Evolutionary conservation across 2,888 invertebrate species (phyloP).

Genomic region (Drosophila subsilvestris): DNA sequence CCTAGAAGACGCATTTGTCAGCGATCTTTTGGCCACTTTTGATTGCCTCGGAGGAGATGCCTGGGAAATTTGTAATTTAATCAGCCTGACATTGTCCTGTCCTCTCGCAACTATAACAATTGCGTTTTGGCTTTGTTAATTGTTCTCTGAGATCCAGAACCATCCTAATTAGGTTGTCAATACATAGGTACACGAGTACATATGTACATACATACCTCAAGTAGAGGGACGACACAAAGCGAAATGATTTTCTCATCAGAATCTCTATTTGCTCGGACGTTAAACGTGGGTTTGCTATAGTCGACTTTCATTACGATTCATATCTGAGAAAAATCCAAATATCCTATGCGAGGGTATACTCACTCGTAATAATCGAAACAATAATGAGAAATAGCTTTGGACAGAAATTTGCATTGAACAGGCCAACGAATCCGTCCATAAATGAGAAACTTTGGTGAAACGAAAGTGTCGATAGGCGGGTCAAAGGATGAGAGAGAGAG

Average conservation of each 20-base stretch:
- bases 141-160: not conserved
- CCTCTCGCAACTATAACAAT: constrained; percentile 8
- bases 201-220: no score
- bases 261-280: not conserved
- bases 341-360: not conserved
- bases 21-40: constrained; percentile 29
- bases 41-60: constrained; percentile 20
- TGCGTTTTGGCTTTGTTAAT: constrained; percentile 37
- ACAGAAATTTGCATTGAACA: constrained; percentile 14
- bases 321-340: constrained; percentile 17
- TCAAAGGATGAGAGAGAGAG: constrained; percentile 4
- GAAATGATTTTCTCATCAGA: not conserved
- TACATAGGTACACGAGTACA: constrained; percentile 9
- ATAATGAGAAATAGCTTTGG: constrained; percentile 33
- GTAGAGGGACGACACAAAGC: not conserved
- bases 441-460: constrained; percentile 64
- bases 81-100: constrained; percentile 68
- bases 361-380: not conserved
- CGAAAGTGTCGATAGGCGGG: constrained; percentile 75
- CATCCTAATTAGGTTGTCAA: constrained; percentile 53
- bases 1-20: constrained; percentile 60
- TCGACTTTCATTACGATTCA: not conserved
- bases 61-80: constrained; percentile 67
- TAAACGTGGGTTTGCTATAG: not conserved
- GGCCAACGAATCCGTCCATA: constrained; percentile 34